Evolutionary conservation across 2,797 vertebrate species (phyloP), one percentile per base, ranked within the genome.

Genomic region (Ptychadena robeensis): DNA sequence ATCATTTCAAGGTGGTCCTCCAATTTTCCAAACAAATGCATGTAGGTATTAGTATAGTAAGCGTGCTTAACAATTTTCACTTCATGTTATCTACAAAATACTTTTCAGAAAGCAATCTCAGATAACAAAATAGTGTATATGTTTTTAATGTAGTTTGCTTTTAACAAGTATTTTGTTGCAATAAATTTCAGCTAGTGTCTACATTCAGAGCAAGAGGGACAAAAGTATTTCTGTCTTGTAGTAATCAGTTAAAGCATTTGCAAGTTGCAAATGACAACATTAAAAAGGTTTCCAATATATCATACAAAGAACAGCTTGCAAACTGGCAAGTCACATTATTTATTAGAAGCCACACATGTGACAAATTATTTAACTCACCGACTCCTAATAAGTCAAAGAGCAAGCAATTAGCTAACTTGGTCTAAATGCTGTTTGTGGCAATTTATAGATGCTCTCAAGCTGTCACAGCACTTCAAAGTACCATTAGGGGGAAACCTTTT

Each of bases 371-470:
- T 94, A 96, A 94, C 94, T 94, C 94, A 91, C 93, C 94, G 94
- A 96, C 95, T 96, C 93, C 91, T 91, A 94, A 94, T 91, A 95
- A 96, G 96, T 95, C 96, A 98, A 96, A 97, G 96, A 97, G 96
- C 96, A 96, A 95, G 93, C 96, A 97, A 98, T 97, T 98, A 97
- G 95, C 94, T 93, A 95, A 93, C 94, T 80, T 93, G 92, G 94
- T 95, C 94, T 94, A 95, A 95, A 91, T 93, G 91, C 95, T 94
- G 92, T 92, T 93, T 88, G 89, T 91, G 92, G 94, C 94, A 93
- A 97, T 98, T 98, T 97, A 98, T 97, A 95, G 93, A 93, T 88
- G 88, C 91, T 94, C 93, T 94, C 91, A 91, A 94, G 92, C 93
- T 93, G 91, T 92, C 93, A 90, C 92, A 89, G 92, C 89, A 93